Percentiles rank a stretch among this genome's conserved stretches.
phyloP scores from a whole-genome alignment of 64 coral and sea anemone species.

The Montipora sp. region DNA sequence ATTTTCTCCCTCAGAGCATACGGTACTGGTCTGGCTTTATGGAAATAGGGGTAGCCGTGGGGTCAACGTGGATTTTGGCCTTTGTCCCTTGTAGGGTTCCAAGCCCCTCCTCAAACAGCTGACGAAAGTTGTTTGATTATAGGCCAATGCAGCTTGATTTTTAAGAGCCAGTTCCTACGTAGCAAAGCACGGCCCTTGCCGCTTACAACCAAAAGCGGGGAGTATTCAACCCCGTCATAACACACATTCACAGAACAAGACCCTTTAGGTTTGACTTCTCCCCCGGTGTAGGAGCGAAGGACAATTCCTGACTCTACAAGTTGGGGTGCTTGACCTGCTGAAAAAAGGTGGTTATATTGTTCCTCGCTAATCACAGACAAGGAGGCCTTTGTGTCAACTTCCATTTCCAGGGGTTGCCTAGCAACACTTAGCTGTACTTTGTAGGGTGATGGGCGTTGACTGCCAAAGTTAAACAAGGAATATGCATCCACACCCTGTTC shows the following conservation, averaged over 20 bases:
- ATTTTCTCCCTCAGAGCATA: too few relatives aligned
- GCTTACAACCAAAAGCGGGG: too few relatives aligned
- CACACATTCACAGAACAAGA: neutral
- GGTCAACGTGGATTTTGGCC: too few relatives aligned
- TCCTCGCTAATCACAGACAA: constrained; percentile 45
- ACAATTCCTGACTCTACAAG: constrained; percentile 21
- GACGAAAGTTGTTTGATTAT: too few relatives aligned
- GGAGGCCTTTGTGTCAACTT: constrained; percentile 43
- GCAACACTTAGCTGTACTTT: constrained; percentile 25
- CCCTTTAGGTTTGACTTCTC: constrained; percentile 45
- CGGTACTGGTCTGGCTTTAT: too few relatives aligned
- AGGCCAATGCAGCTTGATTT: too few relatives aligned
- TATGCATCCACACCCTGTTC: neutral
- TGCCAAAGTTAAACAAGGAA: constrained; percentile 19
- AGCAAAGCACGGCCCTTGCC: too few relatives aligned
- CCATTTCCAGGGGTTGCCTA: constrained; percentile 12
- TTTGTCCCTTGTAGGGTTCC: too few relatives aligned
- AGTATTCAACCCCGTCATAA: too few relatives aligned
- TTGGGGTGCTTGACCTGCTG: neutral
- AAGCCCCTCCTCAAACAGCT: too few relatives aligned
- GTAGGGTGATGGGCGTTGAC: constrained; percentile 14
- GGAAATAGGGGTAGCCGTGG: too few relatives aligned
- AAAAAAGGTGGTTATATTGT: neutral
- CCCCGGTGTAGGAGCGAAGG: constrained; percentile 40
- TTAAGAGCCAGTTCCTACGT: too few relatives aligned